phyloP scores from a whole-genome alignment of 2,797 vertebrate species.

The Hoplostethus mediterraneus region DNA sequence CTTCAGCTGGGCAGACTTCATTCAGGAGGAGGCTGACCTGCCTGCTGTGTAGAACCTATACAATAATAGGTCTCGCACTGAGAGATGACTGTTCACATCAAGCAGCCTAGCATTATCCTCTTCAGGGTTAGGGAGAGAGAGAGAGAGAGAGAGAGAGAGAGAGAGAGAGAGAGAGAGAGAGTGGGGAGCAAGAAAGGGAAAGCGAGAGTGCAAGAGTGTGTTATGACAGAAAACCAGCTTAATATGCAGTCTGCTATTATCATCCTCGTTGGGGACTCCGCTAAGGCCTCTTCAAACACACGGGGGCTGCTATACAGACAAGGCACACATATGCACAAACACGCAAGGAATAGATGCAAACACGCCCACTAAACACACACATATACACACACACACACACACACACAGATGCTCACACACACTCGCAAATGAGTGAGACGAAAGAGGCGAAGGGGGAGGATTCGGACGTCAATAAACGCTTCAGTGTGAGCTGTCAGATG shows the following conservation, averaged over 20 bases:
- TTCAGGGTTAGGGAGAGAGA: constrained; percentile 65
- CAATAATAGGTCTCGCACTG: constrained; percentile 76
- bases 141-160: background rate
- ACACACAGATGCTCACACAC: background rate
- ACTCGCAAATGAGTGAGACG: constrained; percentile 41
- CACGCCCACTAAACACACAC: constrained; percentile 44
- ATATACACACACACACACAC: background rate
- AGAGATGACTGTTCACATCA: constrained; percentile 79
- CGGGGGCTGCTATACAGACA: constrained; percentile 47
- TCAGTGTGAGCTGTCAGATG: constrained; percentile 62
- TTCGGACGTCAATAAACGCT: constrained; percentile 54
- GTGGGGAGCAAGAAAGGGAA: background rate
- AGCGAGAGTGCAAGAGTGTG: background rate
- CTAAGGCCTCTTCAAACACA: constrained; percentile 47
- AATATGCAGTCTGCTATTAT: constrained; percentile 8
- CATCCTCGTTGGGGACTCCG: constrained; percentile 22
- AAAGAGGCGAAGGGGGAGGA: constrained; percentile 41
- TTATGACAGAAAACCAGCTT: constrained; percentile 10
- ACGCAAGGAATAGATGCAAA: constrained; percentile 38
- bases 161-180: constrained; percentile 1
- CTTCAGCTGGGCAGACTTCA: constrained; percentile 61
- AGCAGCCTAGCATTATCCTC: constrained; percentile 80
- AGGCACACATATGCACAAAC: background rate
- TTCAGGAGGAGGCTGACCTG: constrained; percentile 72
- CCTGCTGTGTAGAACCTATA: constrained; percentile 76